Evolutionary conservation across 2,888 invertebrate genomes (phyloP), one percentile per base, ranked within the genome.

Genomic region (Volucella zonaria): DNA sequence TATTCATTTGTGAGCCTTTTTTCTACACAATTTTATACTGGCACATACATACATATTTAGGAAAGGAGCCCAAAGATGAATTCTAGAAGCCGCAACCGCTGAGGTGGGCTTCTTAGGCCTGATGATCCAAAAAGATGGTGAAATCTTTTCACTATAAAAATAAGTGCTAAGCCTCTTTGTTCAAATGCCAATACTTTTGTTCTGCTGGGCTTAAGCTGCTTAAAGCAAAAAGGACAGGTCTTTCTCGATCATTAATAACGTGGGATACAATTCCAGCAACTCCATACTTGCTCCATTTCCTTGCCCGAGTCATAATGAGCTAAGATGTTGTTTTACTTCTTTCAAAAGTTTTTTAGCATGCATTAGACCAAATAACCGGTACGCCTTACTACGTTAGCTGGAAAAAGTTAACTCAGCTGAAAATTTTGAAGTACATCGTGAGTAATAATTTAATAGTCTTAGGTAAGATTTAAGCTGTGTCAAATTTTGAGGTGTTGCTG

Each of bases 1-100:
- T 52, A 10, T 31, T 40, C 64, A 75, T 75, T 52, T 62, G 8
- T 4, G 61, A 42, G 40, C 62, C 18, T 45, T 40, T 62, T 71
- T 23, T 74, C 14, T 74, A 80, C 6, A n/a, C 38, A 38, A 73
- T 81, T 43, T 43, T 62, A 64, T 81, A 75, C n/a, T 61, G 1
- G 1, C 18, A 18, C 18, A 18, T 18, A 18, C 18, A 18, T 18
- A 18, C 18, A 18, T 18, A 18, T 18, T 18, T 1, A 18, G 1
- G 1, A 18, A 1, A 18, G 1, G 14, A 59, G 74, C 75, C 75
- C 47, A 76, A 15, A 45, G 70, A n/a, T 70, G 68, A 54, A 81
- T 18, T n/a, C 70, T 45, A 15, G 40, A 38, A 11, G 70, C 75
- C 40, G 81, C 70, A 0, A 81, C 66, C 3, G 58, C 43, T 14